A percentile compares a stretch with the other conserved stretches of the same genome.
Evolutionary conservation across 2,888 invertebrate genomes (phyloP).

Genomic region (Drosophila differens): DNA sequence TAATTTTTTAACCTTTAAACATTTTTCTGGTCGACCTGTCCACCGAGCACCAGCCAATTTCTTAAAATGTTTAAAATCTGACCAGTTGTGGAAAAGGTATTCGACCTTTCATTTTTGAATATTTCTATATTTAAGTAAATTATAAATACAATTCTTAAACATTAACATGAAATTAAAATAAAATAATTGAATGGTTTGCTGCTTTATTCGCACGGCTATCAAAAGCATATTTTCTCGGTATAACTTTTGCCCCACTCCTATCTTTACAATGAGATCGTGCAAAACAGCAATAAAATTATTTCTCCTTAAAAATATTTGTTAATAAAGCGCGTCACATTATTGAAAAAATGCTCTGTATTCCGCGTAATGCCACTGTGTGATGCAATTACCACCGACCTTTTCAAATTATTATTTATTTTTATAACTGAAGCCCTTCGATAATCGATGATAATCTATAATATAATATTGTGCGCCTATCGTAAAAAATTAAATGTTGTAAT

Average conservation of each 20-base stretch:
- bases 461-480: background rate
- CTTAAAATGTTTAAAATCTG: background rate
- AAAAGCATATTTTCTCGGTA: background rate
- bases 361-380: background rate
- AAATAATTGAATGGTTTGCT: background rate
- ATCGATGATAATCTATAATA: background rate
- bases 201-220: background rate
- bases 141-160: background rate
- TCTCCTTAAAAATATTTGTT: background rate
- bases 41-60: background rate
- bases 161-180: background rate
- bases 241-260: background rate
- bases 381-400: background rate
- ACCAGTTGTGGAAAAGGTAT: background rate
- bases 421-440: background rate
- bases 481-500: background rate
- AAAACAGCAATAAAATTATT: background rate
- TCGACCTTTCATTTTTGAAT: background rate
- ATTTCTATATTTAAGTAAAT: background rate
- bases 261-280: background rate
- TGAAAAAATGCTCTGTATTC: background rate
- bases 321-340: background rate
- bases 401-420: background rate
- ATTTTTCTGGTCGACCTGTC: background rate
- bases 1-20: background rate